Evolutionary conservation across 2,113 vertebrate species (phyloP).

Genomic region (Pluvianellus socialis): DNA sequence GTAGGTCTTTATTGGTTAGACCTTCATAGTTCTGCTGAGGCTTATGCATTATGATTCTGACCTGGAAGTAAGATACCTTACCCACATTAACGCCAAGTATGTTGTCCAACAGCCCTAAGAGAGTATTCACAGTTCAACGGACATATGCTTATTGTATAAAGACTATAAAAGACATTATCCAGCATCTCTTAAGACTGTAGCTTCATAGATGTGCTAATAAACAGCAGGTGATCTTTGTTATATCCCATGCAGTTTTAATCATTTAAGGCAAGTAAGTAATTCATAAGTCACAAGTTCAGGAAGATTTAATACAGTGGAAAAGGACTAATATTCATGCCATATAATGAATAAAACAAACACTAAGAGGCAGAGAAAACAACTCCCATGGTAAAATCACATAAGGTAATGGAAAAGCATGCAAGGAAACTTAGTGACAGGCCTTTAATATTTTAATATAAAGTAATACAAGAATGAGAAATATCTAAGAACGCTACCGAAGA

Average conservation of each 20-base stretch:
- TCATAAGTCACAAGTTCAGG: background rate
- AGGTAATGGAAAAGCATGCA: background rate
- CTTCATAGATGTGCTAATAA: background rate
- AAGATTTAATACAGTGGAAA: background rate
- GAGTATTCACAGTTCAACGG: background rate
- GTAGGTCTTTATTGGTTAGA: background rate
- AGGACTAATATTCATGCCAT: background rate
- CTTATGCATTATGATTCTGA: background rate
- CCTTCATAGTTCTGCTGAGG: background rate
- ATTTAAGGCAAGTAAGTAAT: background rate
- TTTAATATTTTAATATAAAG: conserved; percentile 26
- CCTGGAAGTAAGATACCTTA: background rate
- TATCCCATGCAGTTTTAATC: background rate
- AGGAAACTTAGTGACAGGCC: background rate
- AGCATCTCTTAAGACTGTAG: background rate
- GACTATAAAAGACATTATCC: background rate
- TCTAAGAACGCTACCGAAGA: background rate
- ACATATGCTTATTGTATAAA: background rate
- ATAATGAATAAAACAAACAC: background rate
- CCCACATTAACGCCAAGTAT: too few species aligned
- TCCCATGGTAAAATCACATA: background rate
- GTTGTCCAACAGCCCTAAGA: background rate
- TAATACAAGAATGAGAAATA: background rate
- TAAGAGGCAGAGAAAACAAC: background rate
- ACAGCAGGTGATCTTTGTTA: background rate